phyloP scores from a whole-genome alignment of 1,140 invertebrate genomes.

The Melipona quadrifasciata region DNA sequence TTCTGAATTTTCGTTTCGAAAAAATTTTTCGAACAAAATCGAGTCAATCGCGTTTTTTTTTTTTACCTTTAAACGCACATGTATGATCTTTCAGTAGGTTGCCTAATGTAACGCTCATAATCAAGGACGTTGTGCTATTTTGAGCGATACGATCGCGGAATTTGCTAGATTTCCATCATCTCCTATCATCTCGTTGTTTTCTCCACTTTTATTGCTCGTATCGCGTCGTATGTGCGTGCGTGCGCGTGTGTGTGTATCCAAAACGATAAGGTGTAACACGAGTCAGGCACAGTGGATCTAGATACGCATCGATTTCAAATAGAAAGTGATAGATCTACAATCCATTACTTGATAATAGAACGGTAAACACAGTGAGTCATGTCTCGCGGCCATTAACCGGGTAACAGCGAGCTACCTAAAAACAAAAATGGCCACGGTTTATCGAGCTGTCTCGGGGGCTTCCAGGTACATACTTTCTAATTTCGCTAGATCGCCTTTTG shows the following conservation, averaged over 20 bases:
- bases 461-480: constrained; percentile 48
- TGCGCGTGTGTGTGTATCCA: background rate
- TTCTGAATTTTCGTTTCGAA: background rate
- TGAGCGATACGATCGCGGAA: background rate
- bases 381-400: constrained; percentile 50
- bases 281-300: constrained; percentile 5
- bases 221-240: too few species aligned
- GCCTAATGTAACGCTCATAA: background rate
- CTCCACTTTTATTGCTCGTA: background rate
- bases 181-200: background rate
- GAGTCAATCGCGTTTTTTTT: too few species aligned
- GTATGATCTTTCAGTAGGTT: background rate
- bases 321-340: constrained; percentile 55
- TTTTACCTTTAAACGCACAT: too few species aligned
- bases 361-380: constrained; percentile 59
- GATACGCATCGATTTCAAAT: constrained; percentile 42
- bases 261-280: constrained; percentile 20
- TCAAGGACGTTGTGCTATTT: background rate
- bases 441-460: constrained; percentile 37
- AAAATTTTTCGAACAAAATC: too few species aligned
- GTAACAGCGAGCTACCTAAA: background rate
- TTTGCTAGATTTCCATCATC: background rate
- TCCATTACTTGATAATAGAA: constrained; percentile 61
- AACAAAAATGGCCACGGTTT: constrained; percentile 41
- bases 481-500: constrained; percentile 52